Base-by-base conservation (phyloP, 1,140 invertebrate genomes). In the Oedothorax gibbosus region DNA sequence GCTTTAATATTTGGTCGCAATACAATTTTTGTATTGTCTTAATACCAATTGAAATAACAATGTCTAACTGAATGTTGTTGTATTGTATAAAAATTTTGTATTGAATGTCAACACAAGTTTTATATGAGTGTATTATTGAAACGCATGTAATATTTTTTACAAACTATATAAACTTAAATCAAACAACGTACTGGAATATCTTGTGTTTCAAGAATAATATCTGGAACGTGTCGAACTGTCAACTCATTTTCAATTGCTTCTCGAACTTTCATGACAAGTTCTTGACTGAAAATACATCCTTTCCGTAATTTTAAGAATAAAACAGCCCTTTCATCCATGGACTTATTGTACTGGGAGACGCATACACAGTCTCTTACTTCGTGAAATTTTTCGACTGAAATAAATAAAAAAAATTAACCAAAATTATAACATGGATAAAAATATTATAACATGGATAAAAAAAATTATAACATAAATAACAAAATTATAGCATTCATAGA, bases 281-380 rank as follows among this genome's bases (percentile, higher is more conserved):
- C 89, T 51, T 89, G 77, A 50, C 86, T 90, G 54, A 92, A 90
- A 57, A 88, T 85, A 50, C 76, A 83, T n/a, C 89, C 90, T n/a
- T 88, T 85, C 10, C 88, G 88, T 89, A 93, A 89, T 87, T 92
- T 92, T 7, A 93, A 81, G 87, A 93, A 93, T 50, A 93, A 87
- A n/a, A 93, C 86, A 8, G 93, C 92, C 57, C 91, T 87, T 88
- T 93, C 92, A 64, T 93, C 92, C 18, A 90, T 80, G 69, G 76
- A 64, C 57, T 64, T 69, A 54, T 87, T 88, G n/a, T 87, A 88
- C 88, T 87, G 84, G 9, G 91, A 91, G 9, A 92, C 92, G 88
- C 92, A 93, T 35, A 93, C 87, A 86, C 91, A 92, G 88, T 93
- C 92, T 53, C 89, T 88, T 7, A 93, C 89, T 87, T 92, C 90